Base-by-base conservation (phyloP, 2,113 vertebrate species). In the Rhadina sibilatrix region DNA sequence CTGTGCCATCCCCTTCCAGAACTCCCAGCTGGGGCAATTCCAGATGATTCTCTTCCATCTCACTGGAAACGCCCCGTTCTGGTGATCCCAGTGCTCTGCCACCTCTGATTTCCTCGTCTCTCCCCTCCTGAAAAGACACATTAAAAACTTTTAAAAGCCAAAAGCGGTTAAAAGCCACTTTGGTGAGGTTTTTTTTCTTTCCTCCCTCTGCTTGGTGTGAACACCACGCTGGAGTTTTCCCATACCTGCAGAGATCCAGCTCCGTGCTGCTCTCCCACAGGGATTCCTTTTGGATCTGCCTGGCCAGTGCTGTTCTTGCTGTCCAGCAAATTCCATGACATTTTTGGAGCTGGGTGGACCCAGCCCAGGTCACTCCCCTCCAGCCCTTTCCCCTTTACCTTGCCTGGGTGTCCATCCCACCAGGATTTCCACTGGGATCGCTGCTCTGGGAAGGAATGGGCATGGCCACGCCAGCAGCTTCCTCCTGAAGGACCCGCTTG, bases 31-130 rank as follows among this genome's bases (percentile, higher is more conserved):
- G 74, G 24, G 47, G 40, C 33, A 30, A 21, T 47, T 70, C 65
- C 40, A 47, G 24, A n/a, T 8, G 24, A 25, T 63, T 47, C 16
- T 79, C 24, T 63, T 22, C 56, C 47, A 54, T 61, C 30, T 31
- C 49, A 11, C 24, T 3, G 0, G 9, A 38, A 54, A 52, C n/a
- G 14, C 12, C 24, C 28, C 53, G 23, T 14, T 47, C 11, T 0
- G 16, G 40, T 54, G 84, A 54, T 47, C 17, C n/a, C 0, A 3
- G 30, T 5, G 40, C n/a, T 35, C 25, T 11, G 21, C 13, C 0
- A 0, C 3, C 30, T 61, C 20, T 7, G 2, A n/a, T 25, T 21
- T 27, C 56, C 47, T 63, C 2, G 2, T 35, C 40, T 47, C 7
- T 49, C 13, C 7, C 49, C 30, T 71, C 54, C 74, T 87, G 64